Base-by-base conservation (phyloP, 2,888 invertebrate species). In the Troides helena region DNA sequence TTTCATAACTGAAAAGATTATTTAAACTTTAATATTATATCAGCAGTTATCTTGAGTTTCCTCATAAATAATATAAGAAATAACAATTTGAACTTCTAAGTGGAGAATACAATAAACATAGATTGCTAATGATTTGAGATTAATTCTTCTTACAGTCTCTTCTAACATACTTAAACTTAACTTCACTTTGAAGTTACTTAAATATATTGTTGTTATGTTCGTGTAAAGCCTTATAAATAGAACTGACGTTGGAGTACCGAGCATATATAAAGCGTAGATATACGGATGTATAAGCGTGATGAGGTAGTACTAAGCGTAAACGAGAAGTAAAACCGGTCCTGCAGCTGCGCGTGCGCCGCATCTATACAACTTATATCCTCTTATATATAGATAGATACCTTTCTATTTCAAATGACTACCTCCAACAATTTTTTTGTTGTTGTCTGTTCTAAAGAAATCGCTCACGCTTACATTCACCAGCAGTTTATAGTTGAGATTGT, bases 241-340 rank as follows among this genome's bases (percentile, higher is more conserved):
- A 65, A 56, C 61, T 69, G 64, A 69, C 69, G 65, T 62, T 39
- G 58, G 46, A 57, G 43, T 21, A 50, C 67, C 63, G 50, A 50
- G 59, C 50, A 23, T 7, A 14, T 23, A 56, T 23, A 53, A 61
- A 59, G 23, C 62, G 65, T 71, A 71, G 69, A 69, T 66, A 70
- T 64, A 67, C 53, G 50, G 43, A 71, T 71, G 69, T 72, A 69
- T 65, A 77, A 78, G 77, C 78, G 83, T 82, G 83, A 85, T 82
- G 80, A 73, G 77, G 79, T 80, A 82, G 78, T 79, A 76, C 77
- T 77, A 74, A 77, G 81, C 84, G 86, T 86, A 85, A 86, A 82
- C 87, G 83, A 85, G 87, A 85, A 85, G 84, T 79, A 76, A 76
- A 89, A 92, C 92, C 91, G 90, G 92, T 92, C 84, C 77, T 81